Evolutionary conservation across 2,797 vertebrate species (phyloP), one percentile per base, ranked within the genome.

Genomic region (Trichosurus vulpecula): DNA sequence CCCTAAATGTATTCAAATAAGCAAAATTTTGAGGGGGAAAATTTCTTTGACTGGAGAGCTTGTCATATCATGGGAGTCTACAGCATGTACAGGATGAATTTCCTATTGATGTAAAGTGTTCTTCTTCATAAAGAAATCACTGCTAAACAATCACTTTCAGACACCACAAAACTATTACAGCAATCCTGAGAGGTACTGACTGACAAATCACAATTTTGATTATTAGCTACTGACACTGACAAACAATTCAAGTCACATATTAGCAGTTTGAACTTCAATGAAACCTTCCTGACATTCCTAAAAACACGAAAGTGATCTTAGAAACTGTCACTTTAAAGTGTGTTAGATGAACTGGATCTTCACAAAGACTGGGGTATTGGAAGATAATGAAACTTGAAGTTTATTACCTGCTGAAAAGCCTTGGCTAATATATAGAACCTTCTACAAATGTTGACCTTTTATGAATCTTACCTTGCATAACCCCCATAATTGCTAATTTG

Each of bases 41-140:
- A 90, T 93, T 96, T 92, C 96, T 97, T 93, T 97, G 81, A 95
- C 97, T 94, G 96, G 96, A 95, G 96, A 98, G 96, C 93, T 90
- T 96, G 30, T 94, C 92, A 92, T 93, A 92, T 93, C 93, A 93
- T 93, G 95, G 96, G 96, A 96, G 95, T 97, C 94, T 95, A 91
- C 87, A 97, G 96, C 29, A 57, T 95, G 95, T 97, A 94, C 16
- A 95, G 93, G 95, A 94, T 97, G 95, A 95, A 96, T 96, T 97
- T 97, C 91, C 95, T 93, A 93, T 87, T 92, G 92, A 96, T 93
- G 95, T 61, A 97, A 96, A 97, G 95, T 89, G 54, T 96, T 97
- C 96, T 92, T 95, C 97, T 90, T 93, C 93, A 97, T 95, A 91
- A 92, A 90, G 93, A 97, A 94, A 91, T 89, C 96, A 95, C 61